phyloP scores from a whole-genome alignment of 2,113 vertebrate genomes.

The Nannobrachium achirus region DNA sequence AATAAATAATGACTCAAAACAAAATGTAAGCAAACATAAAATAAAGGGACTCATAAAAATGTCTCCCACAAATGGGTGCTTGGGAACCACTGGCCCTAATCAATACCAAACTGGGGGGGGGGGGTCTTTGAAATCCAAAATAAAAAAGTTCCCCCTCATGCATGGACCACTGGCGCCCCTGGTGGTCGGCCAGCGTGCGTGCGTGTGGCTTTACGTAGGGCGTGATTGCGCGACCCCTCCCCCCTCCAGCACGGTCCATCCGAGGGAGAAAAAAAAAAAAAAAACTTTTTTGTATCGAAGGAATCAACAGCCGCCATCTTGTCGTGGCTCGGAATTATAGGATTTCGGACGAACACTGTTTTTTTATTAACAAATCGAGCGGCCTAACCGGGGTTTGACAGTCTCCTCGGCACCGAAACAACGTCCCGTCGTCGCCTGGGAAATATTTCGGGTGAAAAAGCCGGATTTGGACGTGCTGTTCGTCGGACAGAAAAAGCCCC shows the following conservation, averaged over 20 bases:
- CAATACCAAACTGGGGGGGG: too few species aligned
- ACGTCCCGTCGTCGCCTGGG: conserved; percentile 56
- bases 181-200: conserved; percentile 51
- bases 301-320: conserved; percentile 99
- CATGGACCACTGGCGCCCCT: conserved; percentile 61
- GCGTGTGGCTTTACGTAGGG: conserved; percentile 75
- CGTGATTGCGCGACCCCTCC: conserved; percentile 86
- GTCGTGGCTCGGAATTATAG: conserved; percentile 90
- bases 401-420: conserved; percentile 62
- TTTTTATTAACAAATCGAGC: conserved; percentile 73
- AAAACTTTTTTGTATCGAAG: conserved; percentile 90
- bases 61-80: too few species aligned
- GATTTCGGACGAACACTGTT: conserved; percentile 82
- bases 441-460: conserved; percentile 74
- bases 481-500: conserved; percentile 77
- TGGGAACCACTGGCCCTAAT: too few species aligned
- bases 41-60: too few species aligned
- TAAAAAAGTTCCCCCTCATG: too few species aligned
- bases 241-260: conserved; percentile 84
- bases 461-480: conserved; percentile 67
- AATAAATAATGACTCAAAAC: too few species aligned
- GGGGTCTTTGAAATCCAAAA: too few species aligned
- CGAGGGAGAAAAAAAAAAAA: conserved; percentile 90
- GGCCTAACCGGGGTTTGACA: conserved; percentile 77
- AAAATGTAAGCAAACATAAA: too few species aligned